Evolutionary conservation across 2,797 vertebrate species (phyloP), one percentile per base, ranked within the genome.

Genomic region (Austrolebias charrua): DNA sequence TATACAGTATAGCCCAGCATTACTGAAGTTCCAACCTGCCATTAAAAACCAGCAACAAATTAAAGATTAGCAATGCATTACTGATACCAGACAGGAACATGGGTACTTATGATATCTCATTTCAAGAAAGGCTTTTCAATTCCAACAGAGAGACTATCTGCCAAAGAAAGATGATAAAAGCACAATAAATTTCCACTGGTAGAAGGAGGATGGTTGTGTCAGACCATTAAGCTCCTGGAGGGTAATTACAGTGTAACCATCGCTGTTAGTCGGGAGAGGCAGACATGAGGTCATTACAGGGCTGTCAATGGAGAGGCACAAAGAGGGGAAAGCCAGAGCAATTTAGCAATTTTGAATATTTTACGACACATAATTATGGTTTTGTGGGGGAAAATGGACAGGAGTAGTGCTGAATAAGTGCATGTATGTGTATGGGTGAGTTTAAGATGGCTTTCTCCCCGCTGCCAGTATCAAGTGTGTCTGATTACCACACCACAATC

Each of bases 321-420:
- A 71, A 71, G 84, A 82, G 52, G 53, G 79, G 82, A 76, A 78
- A 85, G 83, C 88, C 87, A 88, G 78, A 72, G 89, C 84, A 88
- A 89, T 91, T 89, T 89, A 88, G 84, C 81, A 81, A 89, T 90
- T 89, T 63, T 81, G 81, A 91, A 89, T 90, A 89, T 90, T 91
- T 89, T 88, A 89, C 82, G 69, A 86, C 83, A 84, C 88, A 86
- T 87, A 90, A 89, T 90, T 90, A 90, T 88, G 84, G 87, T 86
- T 83, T 83, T 79, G 85, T 81, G 63, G 63, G 67, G 69, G 44
- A 65, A 76, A 78, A 72, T 75, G 78, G 78, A 78, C 78, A 73
- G 44, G 60, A 83, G 76, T 72, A 73, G 77, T 73, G 71, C 55
- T 77, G 77, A 67, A 75, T 73, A 72, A 73, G 68, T 76, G 75